These are phyloP conservation scores for Chloroceryle amazona DNA, from an alignment of 2,797 vertebrate species.

Conservation along the genomic window DNA sequence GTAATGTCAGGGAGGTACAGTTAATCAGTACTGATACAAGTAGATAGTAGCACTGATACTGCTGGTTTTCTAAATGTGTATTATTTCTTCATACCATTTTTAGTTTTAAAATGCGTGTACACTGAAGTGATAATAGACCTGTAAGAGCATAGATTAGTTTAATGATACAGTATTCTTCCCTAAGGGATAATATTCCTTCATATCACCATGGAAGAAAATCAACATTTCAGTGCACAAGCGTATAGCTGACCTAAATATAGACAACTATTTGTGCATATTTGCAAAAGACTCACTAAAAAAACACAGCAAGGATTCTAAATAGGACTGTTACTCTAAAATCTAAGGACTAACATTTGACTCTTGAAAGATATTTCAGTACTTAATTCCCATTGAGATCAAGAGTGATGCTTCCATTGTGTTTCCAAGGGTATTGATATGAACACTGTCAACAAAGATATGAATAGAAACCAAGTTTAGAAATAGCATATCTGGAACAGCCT, in stretches of 20 bases:
- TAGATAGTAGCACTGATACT: neutral
- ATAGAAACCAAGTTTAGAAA: neutral
- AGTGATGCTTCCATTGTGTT: neutral
- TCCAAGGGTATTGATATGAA: neutral
- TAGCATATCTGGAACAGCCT: neutral
- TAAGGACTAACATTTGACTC: neutral
- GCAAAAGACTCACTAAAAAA: neutral
- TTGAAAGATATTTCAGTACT: neutral
- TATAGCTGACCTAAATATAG: conserved; percentile 19
- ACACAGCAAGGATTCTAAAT: conserved; percentile 1
- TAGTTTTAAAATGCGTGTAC: neutral
- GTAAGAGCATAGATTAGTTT: neutral
- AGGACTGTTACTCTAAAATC: neutral
- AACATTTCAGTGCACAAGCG: neutral
- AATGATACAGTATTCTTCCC: neutral
- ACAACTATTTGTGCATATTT: neutral
- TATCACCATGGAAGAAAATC: neutral
- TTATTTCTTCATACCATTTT: neutral
- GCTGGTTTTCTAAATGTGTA: neutral
- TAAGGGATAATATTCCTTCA: neutral
- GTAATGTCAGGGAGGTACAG: neutral
- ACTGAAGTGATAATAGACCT: neutral
- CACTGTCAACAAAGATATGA: neutral
- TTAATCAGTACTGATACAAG: neutral
- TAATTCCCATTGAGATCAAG: neutral